Conservation (phyloP, 2,113 vertebrate genomes). For the Seriola aureovittata region DNA sequence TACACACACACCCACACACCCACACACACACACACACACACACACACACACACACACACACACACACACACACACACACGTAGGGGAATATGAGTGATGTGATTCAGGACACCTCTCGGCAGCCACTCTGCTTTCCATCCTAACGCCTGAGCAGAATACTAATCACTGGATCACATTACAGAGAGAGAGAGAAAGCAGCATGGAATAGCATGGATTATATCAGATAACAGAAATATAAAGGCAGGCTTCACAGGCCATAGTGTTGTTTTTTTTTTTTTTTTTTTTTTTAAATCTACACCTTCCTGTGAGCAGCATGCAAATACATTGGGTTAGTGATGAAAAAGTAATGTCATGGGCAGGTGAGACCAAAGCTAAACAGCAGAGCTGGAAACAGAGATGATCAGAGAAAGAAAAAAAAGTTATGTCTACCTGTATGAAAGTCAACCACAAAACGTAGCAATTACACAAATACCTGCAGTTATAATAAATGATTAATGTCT, state of each 20-base stretch:
- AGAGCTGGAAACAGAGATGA: slow-evolving; percentile 46
- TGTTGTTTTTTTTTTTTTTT: slow-evolving; percentile 18
- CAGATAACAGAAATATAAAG: slow-evolving; percentile 72
- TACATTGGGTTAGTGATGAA: slow-evolving; percentile 46
- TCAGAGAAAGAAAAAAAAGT: slow-evolving; percentile 21
- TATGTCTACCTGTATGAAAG: slow-evolving; percentile 33
- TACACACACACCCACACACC: neutral
- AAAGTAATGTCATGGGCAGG: slow-evolving; percentile 56
- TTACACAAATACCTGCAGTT: neutral
- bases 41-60: slow-evolving; percentile 41
- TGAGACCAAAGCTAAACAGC: slow-evolving; percentile 56
- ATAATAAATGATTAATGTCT: neutral
- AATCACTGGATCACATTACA: slow-evolving; percentile 82
- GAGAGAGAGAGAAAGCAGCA: slow-evolving; percentile 45
- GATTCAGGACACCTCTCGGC: slow-evolving; percentile 84
- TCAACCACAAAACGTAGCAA: neutral
- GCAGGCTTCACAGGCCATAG: slow-evolving; percentile 41
- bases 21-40: slow-evolving; percentile 21
- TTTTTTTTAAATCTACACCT: slow-evolving; percentile 41
- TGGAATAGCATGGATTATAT: slow-evolving; percentile 70
- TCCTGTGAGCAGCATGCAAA: slow-evolving; percentile 73
- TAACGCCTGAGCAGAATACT: slow-evolving; percentile 82
- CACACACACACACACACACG: slow-evolving; percentile 39
- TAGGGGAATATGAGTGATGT: slow-evolving; percentile 81
- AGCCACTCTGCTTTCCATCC: slow-evolving; percentile 83